phyloP scores from a whole-genome alignment of 2,797 vertebrate genomes.

The Hybognathus amarus region DNA sequence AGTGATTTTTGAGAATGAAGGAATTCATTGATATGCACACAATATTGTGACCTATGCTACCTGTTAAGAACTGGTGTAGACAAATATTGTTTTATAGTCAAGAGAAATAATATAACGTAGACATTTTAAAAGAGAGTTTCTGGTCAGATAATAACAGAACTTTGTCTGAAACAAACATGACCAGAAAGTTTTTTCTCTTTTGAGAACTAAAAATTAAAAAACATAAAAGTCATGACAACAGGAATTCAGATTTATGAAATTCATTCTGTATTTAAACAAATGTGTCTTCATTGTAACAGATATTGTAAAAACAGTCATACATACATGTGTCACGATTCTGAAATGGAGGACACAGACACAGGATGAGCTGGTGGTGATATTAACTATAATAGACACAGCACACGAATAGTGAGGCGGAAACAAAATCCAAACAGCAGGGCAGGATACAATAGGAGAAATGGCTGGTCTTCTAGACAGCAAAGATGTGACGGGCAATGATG shows the following conservation, averaged over 20 bases:
- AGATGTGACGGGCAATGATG: too few species aligned
- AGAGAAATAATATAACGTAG: too few species aligned
- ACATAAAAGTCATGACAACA: background rate
- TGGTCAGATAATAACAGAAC: background rate
- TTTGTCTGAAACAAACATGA: background rate
- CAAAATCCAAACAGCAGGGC: too few species aligned
- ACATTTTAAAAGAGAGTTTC: background rate
- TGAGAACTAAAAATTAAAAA: background rate
- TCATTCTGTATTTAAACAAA: background rate
- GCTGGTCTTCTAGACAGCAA: too few species aligned
- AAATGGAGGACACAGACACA: too few species aligned
- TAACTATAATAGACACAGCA: too few species aligned
- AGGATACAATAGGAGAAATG: too few species aligned
- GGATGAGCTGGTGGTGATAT: too few species aligned
- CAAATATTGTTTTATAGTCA: background rate
- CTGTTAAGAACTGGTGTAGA: background rate
- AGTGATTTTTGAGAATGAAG: background rate
- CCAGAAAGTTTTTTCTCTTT: too few species aligned
- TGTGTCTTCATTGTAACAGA: background rate
- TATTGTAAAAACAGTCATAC: background rate
- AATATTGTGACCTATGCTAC: background rate
- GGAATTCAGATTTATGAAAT: background rate
- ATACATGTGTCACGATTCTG: too few species aligned
- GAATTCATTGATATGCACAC: too few species aligned
- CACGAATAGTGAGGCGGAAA: background rate